A percentile compares a stretch with the other conserved stretches of the same genome.
These are phyloP conservation scores for Nemotelus nigrinus DNA, from an alignment of 2,888 invertebrate genomes.

Conservation along the genomic window DNA sequence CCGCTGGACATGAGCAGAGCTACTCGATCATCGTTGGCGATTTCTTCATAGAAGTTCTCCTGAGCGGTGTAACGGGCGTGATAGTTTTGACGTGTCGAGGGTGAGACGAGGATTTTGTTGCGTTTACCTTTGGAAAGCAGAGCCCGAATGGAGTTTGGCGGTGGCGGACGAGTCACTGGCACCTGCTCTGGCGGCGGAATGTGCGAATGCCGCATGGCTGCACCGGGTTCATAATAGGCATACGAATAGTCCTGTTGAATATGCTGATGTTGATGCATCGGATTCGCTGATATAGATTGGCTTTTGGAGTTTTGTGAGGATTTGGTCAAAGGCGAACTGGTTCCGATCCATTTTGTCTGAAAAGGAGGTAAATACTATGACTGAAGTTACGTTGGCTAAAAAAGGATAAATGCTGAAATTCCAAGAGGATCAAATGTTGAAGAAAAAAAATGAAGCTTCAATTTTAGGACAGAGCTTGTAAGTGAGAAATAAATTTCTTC, in stretches of 20 bases:
- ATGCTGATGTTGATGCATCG: constrained; percentile 56
- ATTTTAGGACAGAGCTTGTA: no score
- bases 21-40: constrained; percentile 51
- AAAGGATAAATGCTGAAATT: no score
- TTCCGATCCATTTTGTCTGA: constrained; percentile 67
- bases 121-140: constrained; percentile 63
- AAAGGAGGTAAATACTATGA: neutral
- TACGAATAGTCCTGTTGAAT: constrained; percentile 77
- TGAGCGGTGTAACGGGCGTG: constrained; percentile 75
- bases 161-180: constrained; percentile 55
- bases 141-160: constrained; percentile 63
- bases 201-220: constrained; percentile 71
- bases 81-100: constrained; percentile 70
- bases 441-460: no score
- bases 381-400: no score
- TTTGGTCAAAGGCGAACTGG: constrained; percentile 68
- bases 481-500: no score
- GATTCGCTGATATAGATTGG: constrained; percentile 52
- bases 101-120: constrained; percentile 60
- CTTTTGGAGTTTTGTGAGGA: constrained; percentile 63
- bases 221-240: constrained; percentile 81
- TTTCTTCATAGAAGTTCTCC: constrained; percentile 58
- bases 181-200: constrained; percentile 70
- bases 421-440: no score
- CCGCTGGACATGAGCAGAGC: constrained; percentile 56